These are phyloP conservation scores for Campylomormyrus tamandua DNA, from an alignment of 2,113 vertebrate species.

Conservation along the genomic window DNA sequence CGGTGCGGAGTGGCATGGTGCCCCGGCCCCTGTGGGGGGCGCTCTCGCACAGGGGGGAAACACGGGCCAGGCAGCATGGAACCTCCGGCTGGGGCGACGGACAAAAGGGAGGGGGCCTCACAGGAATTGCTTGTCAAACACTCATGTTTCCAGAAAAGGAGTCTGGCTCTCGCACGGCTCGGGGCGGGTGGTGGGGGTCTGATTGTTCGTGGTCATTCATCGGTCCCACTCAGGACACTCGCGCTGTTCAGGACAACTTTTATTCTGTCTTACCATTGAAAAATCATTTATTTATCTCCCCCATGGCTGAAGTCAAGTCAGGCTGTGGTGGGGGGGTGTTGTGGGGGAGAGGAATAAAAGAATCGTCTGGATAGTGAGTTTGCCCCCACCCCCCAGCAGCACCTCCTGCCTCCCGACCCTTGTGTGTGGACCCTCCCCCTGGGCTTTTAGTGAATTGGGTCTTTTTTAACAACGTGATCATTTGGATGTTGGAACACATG, in stretches of 20 bases:
- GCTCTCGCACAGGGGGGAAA: constrained; percentile 56
- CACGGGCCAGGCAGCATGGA: constrained; percentile 46
- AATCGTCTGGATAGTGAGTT: neutral
- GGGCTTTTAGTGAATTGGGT: constrained; percentile 35
- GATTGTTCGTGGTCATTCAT: constrained; percentile 41
- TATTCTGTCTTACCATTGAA: constrained; percentile 6
- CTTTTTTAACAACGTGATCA: constrained; percentile 49
- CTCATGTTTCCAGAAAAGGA: constrained; percentile 39
- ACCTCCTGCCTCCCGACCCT: neutral
- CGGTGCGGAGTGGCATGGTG: constrained; percentile 49
- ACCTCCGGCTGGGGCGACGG: constrained; percentile 47
- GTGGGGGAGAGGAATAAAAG: constrained; percentile 5
- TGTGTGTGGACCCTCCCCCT: constrained; percentile 31
- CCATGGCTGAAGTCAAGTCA: constrained; percentile 18
- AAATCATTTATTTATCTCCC: constrained; percentile 22
- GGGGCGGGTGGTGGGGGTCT: neutral
- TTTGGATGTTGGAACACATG: constrained; percentile 46
- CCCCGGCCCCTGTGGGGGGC: constrained; percentile 47
- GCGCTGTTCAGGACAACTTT: neutral
- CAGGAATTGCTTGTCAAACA: constrained; percentile 52
- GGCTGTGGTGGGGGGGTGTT: neutral
- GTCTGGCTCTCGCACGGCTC: constrained; percentile 29
- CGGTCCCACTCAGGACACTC: constrained; percentile 16
- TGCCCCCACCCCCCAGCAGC: neutral
- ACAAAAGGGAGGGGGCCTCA: constrained; percentile 48